Evolutionary conservation across 1,140 invertebrate genomes (phyloP), one percentile per base, ranked within the genome.

Genomic region (Pygmarrhopalites habei): DNA sequence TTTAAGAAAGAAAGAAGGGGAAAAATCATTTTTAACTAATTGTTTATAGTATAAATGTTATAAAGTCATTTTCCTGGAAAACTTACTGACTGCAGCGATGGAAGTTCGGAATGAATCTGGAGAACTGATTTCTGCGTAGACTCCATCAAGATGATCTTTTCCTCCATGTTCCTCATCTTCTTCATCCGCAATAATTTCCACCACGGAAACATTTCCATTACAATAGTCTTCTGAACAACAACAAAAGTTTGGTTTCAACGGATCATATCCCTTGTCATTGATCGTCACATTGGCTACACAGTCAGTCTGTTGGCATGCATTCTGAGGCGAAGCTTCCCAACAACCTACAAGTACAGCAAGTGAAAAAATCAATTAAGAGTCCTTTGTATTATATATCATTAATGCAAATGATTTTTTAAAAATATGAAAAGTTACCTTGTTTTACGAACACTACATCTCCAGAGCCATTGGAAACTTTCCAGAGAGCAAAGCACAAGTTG

Each of bases 201-300:
- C 2, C 15, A 35, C 58, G 17, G 60, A 26, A 2, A 67, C 65
- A 58, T 67, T 62, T n/a, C 30, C 26, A 41, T 67, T 67, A 32
- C 65, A 67, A 39, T 56, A 26, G 49, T 63, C 51, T n/a, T 5
- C 14, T 4, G 28, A 15, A 35, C 65, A 67, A 28, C 65, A 67
- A 39, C 65, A 67, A 43, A 63, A 66, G n/a, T 53, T 51, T 23
- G 17, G n/a, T 7, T 58, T 30, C 17, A 58, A 29, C 19, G 23
- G 52, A 1, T 44, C 14, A 39, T 25, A 12, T 7, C 17, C 46
- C 25, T 14, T 15, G 3, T 17, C 2, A 3, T 15, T 35, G 32
- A 35, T 35, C 19, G 21, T 23, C 19, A 43, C 44, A 25, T 32
- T 39, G 3, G 47, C 15, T 2, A 52, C 26, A 35, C 41, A 53